phyloP scores from a whole-genome alignment of 2,113 vertebrate species.

The Australoheros scitulus region DNA sequence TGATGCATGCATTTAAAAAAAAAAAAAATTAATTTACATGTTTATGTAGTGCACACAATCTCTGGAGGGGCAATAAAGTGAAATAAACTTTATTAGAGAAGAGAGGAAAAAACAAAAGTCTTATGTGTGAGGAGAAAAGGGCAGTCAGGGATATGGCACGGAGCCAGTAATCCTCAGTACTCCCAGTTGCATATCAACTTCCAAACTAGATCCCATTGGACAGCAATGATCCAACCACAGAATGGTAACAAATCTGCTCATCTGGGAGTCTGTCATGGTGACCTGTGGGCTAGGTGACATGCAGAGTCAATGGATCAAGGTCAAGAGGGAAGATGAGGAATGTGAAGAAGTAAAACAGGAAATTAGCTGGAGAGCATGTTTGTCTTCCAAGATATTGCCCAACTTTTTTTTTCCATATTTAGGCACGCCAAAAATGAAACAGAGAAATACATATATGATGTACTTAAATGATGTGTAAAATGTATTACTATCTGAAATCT shows the following conservation, averaged over 20 bases:
- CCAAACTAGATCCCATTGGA: slow-evolving; percentile 72
- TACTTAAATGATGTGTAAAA: not conserved
- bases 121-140: slow-evolving; percentile 32
- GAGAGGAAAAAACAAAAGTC: slow-evolving; percentile 26
- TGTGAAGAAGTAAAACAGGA: slow-evolving; percentile 20
- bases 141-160: slow-evolving; percentile 61
- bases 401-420: no score
- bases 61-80: not conserved
- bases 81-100: slow-evolving; percentile 7
- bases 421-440: not conserved
- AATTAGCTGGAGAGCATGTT: not conserved
- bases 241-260: slow-evolving; percentile 74
- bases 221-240: slow-evolving; percentile 68
- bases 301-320: slow-evolving; percentile 60
- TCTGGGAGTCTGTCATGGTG: slow-evolving; percentile 61
- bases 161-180: slow-evolving; percentile 67
- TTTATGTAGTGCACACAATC: not conserved
- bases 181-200: slow-evolving; percentile 74
- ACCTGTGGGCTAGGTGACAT: slow-evolving; percentile 61
- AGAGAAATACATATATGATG: not conserved
- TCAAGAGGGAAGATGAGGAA: slow-evolving; percentile 36
- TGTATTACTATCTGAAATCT: not conserved
- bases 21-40: not conserved
- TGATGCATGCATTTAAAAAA: not conserved
- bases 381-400: not conserved